Conservation (phyloP, 2,113 vertebrate species). For the Telmatochromis brichardi region DNA sequence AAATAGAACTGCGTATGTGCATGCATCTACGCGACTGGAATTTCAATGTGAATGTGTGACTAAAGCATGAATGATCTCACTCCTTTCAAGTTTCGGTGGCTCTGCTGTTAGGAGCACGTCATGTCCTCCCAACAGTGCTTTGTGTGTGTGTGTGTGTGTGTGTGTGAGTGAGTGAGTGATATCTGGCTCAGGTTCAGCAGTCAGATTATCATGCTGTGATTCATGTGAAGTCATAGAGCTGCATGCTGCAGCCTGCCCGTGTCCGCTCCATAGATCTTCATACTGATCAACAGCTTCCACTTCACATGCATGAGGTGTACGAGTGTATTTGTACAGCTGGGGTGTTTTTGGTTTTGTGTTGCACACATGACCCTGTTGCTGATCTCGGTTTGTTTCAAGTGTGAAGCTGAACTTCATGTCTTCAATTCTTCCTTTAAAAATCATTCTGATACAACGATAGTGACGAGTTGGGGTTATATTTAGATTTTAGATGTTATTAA, state of each 20-base stretch:
- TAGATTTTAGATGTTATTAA: neutral
- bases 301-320: neutral
- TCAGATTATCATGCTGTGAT: constrained; percentile 1
- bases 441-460: neutral
- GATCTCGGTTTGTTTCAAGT: neutral
- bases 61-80: neutral
- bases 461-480: neutral
- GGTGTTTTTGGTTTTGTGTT: neutral
- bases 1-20: neutral
- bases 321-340: neutral
- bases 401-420: neutral
- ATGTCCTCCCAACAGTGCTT: neutral
- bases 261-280: neutral
- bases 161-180: neutral
- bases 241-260: constrained; percentile 29
- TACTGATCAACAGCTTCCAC: neutral
- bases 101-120: neutral
- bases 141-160: neutral
- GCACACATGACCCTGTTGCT: neutral
- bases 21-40: neutral
- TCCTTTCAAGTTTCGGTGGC: neutral
- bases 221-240: neutral
- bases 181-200: constrained; percentile 5
- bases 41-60: neutral
- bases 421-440: neutral